These are phyloP conservation scores for Malacoctenus gilli DNA, from an alignment of 2,797 vertebrate genomes.

Conservation along the genomic window DNA sequence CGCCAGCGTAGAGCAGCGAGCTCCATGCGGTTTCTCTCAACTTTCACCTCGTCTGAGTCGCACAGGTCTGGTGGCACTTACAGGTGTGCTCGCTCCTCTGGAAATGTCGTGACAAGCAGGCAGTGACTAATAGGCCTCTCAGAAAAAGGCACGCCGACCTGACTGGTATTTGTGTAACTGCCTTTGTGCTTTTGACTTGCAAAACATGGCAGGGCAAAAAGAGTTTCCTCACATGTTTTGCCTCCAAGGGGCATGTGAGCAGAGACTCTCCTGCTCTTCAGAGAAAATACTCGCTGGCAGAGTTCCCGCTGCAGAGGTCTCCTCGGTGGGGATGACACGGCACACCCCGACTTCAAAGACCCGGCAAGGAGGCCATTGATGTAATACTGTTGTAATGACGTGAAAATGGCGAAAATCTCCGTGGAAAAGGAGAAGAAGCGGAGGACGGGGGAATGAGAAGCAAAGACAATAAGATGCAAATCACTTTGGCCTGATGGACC, in stretches of 20 bases:
- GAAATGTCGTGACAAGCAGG: slow-evolving; percentile 21
- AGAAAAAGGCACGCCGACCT: slow-evolving; percentile 37
- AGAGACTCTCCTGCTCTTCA: slow-evolving; percentile 43
- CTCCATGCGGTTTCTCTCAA: slow-evolving; percentile 9
- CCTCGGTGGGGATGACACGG: slow-evolving; percentile 45
- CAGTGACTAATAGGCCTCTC: slow-evolving; percentile 27
- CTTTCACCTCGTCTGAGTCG: slow-evolving; percentile 8
- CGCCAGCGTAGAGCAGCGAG: not conserved
- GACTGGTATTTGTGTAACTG: slow-evolving; percentile 33
- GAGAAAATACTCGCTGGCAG: slow-evolving; percentile 54
- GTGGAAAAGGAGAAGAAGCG: slow-evolving; percentile 17
- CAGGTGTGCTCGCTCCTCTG: slow-evolving; percentile 13
- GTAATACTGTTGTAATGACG: slow-evolving; percentile 70
- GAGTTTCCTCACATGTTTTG: slow-evolving; percentile 53
- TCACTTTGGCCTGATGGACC: slow-evolving; percentile 1
- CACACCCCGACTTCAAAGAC: slow-evolving; percentile 62
- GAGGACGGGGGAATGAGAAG: not conserved
- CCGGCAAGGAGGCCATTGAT: slow-evolving; percentile 54
- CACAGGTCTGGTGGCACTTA: not conserved
- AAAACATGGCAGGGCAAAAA: slow-evolving; percentile 43
- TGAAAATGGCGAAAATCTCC: slow-evolving; percentile 54
- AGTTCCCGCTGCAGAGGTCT: slow-evolving; percentile 56
- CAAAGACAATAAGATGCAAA: slow-evolving; percentile 16
- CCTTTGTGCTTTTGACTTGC: slow-evolving; percentile 49
- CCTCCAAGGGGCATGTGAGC: slow-evolving; percentile 53